Evolutionary conservation across 1,140 invertebrate genomes (phyloP).

Genomic region (Dinothrombium tinctorium): DNA sequence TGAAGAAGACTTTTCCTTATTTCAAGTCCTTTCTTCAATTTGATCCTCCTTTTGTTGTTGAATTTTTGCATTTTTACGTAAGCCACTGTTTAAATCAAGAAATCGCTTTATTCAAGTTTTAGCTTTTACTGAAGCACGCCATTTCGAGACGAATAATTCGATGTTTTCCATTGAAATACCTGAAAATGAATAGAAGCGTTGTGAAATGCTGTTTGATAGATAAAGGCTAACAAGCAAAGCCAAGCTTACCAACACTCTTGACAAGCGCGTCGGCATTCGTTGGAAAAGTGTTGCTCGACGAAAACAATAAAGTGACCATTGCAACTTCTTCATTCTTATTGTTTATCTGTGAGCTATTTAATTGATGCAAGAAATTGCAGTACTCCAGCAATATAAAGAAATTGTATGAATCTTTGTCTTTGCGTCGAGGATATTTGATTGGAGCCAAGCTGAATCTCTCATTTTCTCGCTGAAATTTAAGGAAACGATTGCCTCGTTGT

Average conservation of each 20-base stretch:
- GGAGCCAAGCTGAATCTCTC: conserved; percentile 44
- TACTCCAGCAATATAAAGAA: conserved; percentile 43
- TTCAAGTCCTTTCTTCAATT: too few species aligned
- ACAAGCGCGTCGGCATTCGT: conserved; percentile 26
- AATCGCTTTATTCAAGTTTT: too few species aligned
- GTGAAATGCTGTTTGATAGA: not conserved
- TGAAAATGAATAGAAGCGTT: conserved; percentile 15
- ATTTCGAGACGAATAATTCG: conserved; percentile 36
- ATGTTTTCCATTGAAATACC: conserved; percentile 38
- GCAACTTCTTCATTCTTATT: conserved; percentile 19
- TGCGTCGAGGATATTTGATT: conserved; percentile 40
- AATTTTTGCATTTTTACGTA: too few species aligned
- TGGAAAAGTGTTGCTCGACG: conserved; percentile 20
- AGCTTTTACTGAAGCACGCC: conserved; percentile 33
- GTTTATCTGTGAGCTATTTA: conserved; percentile 18
- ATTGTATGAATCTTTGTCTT: conserved; percentile 38
- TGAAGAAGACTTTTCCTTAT: too few species aligned
- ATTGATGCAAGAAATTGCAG: conserved; percentile 37
- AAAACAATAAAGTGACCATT: conserved; percentile 33
- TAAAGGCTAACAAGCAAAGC: conserved; percentile 4
- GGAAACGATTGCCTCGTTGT: conserved; percentile 36
- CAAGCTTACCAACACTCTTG: conserved; percentile 27
- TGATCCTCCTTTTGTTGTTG: too few species aligned
- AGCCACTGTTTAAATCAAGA: too few species aligned
- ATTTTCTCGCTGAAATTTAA: conserved; percentile 42